Base-by-base conservation (phyloP, 2,888 invertebrate genomes). In the Leuctra nigra region DNA sequence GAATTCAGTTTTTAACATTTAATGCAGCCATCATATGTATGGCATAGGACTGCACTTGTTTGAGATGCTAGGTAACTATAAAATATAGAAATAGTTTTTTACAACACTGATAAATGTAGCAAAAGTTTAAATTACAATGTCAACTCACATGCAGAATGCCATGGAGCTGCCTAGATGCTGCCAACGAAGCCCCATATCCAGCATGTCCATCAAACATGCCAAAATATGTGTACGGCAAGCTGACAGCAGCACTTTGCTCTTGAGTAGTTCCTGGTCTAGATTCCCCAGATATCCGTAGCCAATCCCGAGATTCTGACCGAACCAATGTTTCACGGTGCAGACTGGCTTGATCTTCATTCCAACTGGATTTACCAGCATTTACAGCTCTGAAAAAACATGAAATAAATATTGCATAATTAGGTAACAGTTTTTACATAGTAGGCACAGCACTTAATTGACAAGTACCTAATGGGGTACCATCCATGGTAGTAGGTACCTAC, bases 191-290 rank as follows among this genome's bases (percentile, higher is more conserved):
- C 44, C 86, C 86, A 64, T 83, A 81, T 1, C 91, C 90, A 22
- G 89, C 91, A 73, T 91, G 91, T 0, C 91, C 91, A 73, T 91
- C 91, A 72, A 91, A 91, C 63, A 91, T 77, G 16, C 83, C 88
- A 73, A 87, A 91, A 70, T 88, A 87, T 29, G 81, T 77, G 65
- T 86, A 86, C 1, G 84, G 83, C 62, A 87, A 69, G 35, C 70
- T 68, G 2, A 52, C 23, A 16, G 58, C 56, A 33, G 57, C 39
- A 23, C 48, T 60, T 14, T 50, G 14, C 13, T 24, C 29, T 33
- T 61, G 56, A 14, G 23, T n/a, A 48, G 18, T 24, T 22, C 11
- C n/a, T 25, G 7, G 38, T 23, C 29, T 23, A 14, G 23, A 11
- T 35, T 16, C 24, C 9, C 24, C 24, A 16, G 16, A 29, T 58